These are phyloP conservation scores for Darevskia nairensis DNA, from an alignment of 2,797 vertebrate species.

Conservation along the genomic window DNA sequence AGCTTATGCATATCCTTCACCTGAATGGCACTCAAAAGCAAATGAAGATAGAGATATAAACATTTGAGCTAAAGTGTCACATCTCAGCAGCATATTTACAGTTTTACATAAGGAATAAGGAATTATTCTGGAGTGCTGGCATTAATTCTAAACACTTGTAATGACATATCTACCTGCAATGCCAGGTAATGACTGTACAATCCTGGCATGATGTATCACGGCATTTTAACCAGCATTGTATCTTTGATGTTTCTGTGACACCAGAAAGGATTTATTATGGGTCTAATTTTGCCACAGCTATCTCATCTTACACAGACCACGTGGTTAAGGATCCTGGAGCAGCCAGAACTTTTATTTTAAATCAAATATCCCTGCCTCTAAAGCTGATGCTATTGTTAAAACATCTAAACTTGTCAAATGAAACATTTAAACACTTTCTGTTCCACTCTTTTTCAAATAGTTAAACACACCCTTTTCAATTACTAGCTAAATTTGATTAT, in stretches of 20 bases:
- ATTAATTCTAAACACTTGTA: neutral
- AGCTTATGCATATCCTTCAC: too few relatives aligned
- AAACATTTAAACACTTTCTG: neutral
- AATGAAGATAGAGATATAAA: neutral
- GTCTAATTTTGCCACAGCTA: neutral
- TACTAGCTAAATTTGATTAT: neutral
- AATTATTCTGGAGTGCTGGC: neutral
- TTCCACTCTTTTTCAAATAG: neutral
- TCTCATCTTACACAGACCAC: neutral
- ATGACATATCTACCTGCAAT: neutral
- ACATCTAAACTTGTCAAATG: neutral
- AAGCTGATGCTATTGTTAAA: neutral
- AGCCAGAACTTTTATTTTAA: neutral
- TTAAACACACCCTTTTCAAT: neutral
- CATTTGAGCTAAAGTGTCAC: neutral
- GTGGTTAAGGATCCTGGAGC: neutral
- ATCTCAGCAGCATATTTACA: neutral
- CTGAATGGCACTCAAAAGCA: too few relatives aligned
- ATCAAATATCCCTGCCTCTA: neutral
- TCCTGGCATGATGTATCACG: neutral
- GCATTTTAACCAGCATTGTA: neutral
- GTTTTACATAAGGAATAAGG: neutral
- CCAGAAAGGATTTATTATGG: neutral
- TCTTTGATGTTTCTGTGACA: neutral
- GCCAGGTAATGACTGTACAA: neutral